Conservation (phyloP, 2,888 invertebrate genomes). For the Drosophila paranaensis region DNA sequence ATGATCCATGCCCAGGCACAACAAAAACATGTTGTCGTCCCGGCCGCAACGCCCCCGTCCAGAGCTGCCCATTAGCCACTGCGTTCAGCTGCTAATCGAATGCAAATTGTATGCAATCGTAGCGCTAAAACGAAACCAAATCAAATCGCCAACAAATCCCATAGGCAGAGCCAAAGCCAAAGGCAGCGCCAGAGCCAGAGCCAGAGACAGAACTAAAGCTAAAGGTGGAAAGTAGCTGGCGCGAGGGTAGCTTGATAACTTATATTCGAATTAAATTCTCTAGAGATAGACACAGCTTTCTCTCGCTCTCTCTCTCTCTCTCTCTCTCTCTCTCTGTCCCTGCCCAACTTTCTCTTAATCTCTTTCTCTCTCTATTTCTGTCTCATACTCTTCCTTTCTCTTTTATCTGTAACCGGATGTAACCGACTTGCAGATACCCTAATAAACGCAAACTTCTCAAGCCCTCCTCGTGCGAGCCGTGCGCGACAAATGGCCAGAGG, state of each 20-base stretch:
- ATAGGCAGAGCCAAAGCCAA: constrained; percentile 3
- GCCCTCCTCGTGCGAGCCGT: constrained; percentile 1
- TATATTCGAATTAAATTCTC: neutral
- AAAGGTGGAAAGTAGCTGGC: neutral
- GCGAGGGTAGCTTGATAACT: neutral
- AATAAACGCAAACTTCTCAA: neutral
- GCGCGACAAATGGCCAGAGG: constrained; percentile 10
- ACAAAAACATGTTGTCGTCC: constrained; percentile 50
- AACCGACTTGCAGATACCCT: neutral
- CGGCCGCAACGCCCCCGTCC: neutral
- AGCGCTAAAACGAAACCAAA: constrained; percentile 56
- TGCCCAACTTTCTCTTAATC: neutral
- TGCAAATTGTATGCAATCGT: constrained; percentile 74
- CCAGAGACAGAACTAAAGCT: neutral
- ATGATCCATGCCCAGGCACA: constrained; percentile 49
- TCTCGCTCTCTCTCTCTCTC: neutral
- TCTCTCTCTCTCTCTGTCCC: neutral
- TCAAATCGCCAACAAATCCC: constrained; percentile 26
- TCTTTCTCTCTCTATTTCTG: too few species aligned
- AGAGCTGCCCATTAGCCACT: neutral
- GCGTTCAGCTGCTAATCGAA: constrained; percentile 49
- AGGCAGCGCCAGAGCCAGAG: neutral
- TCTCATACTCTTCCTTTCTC: too few species aligned
- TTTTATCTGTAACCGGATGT: too few species aligned
- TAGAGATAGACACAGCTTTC: neutral